phyloP scores from a whole-genome alignment of 53 echinoderm and acorn worm species.

The Temnopleurus reevesii region DNA sequence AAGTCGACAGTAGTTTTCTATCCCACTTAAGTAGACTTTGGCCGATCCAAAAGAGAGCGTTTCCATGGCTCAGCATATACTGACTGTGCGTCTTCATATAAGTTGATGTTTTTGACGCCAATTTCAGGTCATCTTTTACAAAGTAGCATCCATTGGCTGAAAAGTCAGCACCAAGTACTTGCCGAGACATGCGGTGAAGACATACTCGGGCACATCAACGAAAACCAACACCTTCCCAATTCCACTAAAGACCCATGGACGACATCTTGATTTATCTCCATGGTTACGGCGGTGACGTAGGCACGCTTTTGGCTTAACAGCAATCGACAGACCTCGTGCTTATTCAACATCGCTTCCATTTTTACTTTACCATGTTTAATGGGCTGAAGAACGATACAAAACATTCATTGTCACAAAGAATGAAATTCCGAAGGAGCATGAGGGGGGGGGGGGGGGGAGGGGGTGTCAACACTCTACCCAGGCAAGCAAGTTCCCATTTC shows the following conservation, averaged over 20 bases:
- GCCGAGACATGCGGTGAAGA: no score
- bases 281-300: slow-evolving; percentile 26
- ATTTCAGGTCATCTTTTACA: no score
- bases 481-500: no score
- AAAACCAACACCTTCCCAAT: slow-evolving; percentile 53
- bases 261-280: slow-evolving; percentile 53
- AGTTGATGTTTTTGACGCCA: no score
- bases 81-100: no score
- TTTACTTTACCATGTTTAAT: neutral
- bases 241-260: slow-evolving; percentile 31
- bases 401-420: neutral
- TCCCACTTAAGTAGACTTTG: neutral
- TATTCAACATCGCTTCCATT: neutral
- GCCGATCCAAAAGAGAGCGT: neutral
- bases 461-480: no score
- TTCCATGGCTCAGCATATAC: neutral
- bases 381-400: neutral
- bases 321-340: neutral
- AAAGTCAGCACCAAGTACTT: no score
- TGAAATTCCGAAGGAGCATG: neutral
- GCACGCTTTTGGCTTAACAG: slow-evolving; percentile 8
- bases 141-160: no score
- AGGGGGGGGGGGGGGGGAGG: neutral
- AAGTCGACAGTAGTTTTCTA: neutral
- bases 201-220: no score